Evolutionary conservation across 2,113 vertebrate genomes (phyloP), one percentile per base, ranked within the genome.

Genomic region (Poicephalus meyeri): DNA sequence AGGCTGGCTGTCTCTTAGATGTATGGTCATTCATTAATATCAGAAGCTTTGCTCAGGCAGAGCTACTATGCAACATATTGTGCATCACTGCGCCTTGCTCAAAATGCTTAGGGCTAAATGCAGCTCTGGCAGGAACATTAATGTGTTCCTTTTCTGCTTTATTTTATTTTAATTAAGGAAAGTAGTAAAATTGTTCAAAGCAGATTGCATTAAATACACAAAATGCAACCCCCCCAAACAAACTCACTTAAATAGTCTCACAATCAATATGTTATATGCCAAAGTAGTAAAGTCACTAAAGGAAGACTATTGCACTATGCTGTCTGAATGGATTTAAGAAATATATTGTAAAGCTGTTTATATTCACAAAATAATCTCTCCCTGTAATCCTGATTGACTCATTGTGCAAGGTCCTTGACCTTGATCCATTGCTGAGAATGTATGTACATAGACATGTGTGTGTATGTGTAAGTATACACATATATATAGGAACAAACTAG

Each of bases 131-230:
- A 89, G 72, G 63, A 89, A 88, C 91, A 96, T 35, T 10, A 88
- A 84, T 85, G 18, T 69, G 49, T 84, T 81, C 50, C 46, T 82
- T 86, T 86, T 60, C 81, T 90, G 49, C 56, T 93, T 95, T 91
- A 39, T 94, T 93, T 94, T 95, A 81, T 93, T 94, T 96, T 92
- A 91, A 96, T 94, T 96, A 89, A 84, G 44, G 25, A 44, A 95
- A 84, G 49, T 42, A 87, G 49, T 92, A 61, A 81, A 92, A 44
- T 93, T 88, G 79, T 84, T 95, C 55, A 69, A 88, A 91, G 44
- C 35, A 52, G 50, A 33, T 94, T 91, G 29, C 55, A 86, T 92
- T 92, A 79, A 66, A 76, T 52, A 79, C 28, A 78, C 39, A 56
- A 79, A 93, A 81, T 41, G 47, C 65, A 79, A 78, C 74, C 35